Evolutionary conservation across 1,140 invertebrate genomes (phyloP), one percentile per base, ranked within the genome.

Genomic region (Temnothorax nylanderi): DNA sequence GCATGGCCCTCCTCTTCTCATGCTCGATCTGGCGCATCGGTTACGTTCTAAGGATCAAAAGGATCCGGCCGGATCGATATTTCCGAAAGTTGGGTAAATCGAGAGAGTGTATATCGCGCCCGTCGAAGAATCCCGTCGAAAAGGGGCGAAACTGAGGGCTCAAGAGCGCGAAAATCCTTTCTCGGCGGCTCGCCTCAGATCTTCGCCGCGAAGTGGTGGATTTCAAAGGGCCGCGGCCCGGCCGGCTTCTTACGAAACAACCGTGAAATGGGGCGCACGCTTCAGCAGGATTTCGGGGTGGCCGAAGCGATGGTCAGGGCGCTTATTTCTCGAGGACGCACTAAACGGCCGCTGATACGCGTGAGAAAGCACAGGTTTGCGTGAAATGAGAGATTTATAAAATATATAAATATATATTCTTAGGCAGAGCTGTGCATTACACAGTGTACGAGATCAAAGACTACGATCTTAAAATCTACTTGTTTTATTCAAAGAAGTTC

Each of bases 121-220:
- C 72, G 32, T 62, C 41, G 4, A 75, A 54, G 32, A 7, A 87
- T 87, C 76, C 3, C 41, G 34, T 54, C 64, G 58, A 87, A 89
- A 82, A 69, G 37, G 26, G 34, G 65, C 58, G 85, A 58, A 90
- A 84, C 85, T 65, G 60, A 86, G 32, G 85, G 92, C 82, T 95
- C 92, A 95, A 95, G 90, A 95, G 93, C 93, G 94, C 94, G 94
- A 95, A 95, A 95, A 93, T 95, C 94, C 94, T 92, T 88, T 85
- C 77, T 51, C 77, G 77, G 88, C 86, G 85, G 89, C 67, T 82
- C 49, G 80, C 75, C 78, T 94, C 77, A 89, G 92, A 94, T 93
- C 82, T 92, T 91, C 80, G 78, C 89, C 92, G 90, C 88, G 81
- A 64, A 84, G 77, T 85, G 88, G 62, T 91, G 84, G 41, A 76